Base-by-base conservation (phyloP, 1,140 invertebrate genomes). In the Hypothenemus hampei region DNA sequence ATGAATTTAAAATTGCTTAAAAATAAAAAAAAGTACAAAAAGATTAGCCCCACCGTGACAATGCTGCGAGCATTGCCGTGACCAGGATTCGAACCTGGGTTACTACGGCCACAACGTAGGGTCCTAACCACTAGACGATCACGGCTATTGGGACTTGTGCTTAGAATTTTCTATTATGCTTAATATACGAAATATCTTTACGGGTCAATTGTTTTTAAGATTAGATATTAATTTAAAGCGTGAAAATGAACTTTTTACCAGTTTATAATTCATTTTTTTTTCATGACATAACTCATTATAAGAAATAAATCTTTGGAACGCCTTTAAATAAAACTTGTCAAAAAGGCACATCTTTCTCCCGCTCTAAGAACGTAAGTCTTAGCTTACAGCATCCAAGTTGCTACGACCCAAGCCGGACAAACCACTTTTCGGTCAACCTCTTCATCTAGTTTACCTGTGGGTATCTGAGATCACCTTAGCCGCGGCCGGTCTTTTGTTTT, bases 101-200 rank as follows among this genome's bases (percentile, higher is more conserved):
- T 68, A 68, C 66, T 66, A 68, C 66, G 66, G 66, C 65, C 66
- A 68, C 66, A 68, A 68, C 66, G 66, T 68, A 66, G 66, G 65
- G 65, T 68, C 66, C 66, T 68, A 68, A 68, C 66, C 66, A 68
- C 66, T 68, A 68, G 66, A 68, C 66, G 66, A 68, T 66, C 66
- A 68, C 66, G 66, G 66, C 65, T 64, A 62, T 44, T 43, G 40
- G 23, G 40, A 43, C 40, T 22, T 3, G 18, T 6, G 16, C 3
- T 10, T 3, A 39, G 18, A 3, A 3, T 39, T 1, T n/a, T 18
- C 3, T 19, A 8, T 39, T 13, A n/a, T n/a, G n/a, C n/a, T n/a
- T n/a, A n/a, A n/a, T n/a, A n/a, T n/a, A n/a, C n/a, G n/a, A n/a
- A 2, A 16, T 39, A 16, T 1, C 10, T 5, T 18, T 15, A 16